Evolutionary conservation across 1,140 invertebrate species (phyloP).

Genomic region (Drosophila lacertosa): DNA sequence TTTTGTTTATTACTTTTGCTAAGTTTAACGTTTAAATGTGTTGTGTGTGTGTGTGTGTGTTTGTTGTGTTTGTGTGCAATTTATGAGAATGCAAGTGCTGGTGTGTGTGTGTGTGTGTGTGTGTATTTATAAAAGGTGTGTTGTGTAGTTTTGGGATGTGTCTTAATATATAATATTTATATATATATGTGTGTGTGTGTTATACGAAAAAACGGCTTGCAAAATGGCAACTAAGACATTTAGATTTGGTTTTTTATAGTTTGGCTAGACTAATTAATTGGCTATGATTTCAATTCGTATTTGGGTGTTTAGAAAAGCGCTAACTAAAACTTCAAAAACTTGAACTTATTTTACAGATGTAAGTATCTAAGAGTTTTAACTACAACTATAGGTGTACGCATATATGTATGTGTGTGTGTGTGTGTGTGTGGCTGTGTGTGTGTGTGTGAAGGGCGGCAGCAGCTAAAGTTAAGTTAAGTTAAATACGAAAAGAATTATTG

Average conservation of each 20-base stretch:
- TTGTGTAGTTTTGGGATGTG: slow-evolving; percentile 10
- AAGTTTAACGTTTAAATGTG: not conserved
- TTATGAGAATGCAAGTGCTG: slow-evolving; percentile 44
- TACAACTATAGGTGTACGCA: slow-evolving; percentile 53
- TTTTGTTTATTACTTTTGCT: not conserved
- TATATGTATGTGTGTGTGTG: slow-evolving; percentile 31
- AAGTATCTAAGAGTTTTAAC: slow-evolving; percentile 55
- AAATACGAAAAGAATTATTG: slow-evolving; percentile 13
- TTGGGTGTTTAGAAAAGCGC: slow-evolving; percentile 56
- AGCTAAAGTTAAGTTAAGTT: slow-evolving; percentile 69
- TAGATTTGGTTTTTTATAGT: too few species aligned
- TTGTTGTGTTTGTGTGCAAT: slow-evolving; percentile 46
- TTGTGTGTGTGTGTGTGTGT: slow-evolving; percentile 29
- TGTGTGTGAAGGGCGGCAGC: slow-evolving; percentile 57
- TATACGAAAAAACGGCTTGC: slow-evolving; percentile 52
- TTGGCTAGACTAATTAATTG: slow-evolving; percentile 52
- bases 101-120: slow-evolving; percentile 31
- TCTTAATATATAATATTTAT: slow-evolving; percentile 16
- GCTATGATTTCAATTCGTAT: slow-evolving; percentile 41
- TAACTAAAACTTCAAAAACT: slow-evolving; percentile 70
- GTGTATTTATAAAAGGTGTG: slow-evolving; percentile 31
- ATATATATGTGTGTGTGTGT: slow-evolving; percentile 41
- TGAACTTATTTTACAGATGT: slow-evolving; percentile 65
- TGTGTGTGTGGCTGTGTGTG: slow-evolving; percentile 22
- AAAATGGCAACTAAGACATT: slow-evolving; percentile 76